Percentiles rank a stretch among this genome's conserved stretches.
Conservation (phyloP, 2,888 invertebrate species). For the Tolmerus cingulatus region DNA sequence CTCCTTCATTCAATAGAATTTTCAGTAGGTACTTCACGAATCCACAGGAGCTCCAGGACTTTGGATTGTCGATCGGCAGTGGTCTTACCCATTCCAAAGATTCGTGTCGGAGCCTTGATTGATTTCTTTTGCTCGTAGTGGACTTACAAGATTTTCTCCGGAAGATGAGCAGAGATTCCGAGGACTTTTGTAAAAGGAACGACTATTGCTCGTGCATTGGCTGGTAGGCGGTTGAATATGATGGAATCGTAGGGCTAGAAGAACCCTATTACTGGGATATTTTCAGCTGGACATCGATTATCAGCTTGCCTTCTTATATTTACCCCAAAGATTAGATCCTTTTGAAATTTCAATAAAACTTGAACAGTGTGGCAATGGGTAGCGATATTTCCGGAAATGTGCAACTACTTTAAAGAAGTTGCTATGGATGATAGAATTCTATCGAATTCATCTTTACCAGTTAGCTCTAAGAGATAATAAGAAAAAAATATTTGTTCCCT, state of each 20-base stretch:
- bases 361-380: background rate
- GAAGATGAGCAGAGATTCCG: background rate
- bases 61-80: background rate
- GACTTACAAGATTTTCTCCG: background rate
- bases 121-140: background rate
- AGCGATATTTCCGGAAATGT: background rate
- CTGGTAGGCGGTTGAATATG: background rate
- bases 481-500: background rate
- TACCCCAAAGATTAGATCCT: background rate
- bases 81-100: background rate
- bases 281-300: background rate
- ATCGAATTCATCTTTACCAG: background rate
- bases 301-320: background rate
- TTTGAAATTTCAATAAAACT: background rate
- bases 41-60: background rate
- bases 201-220: background rate
- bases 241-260: background rate
- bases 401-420: background rate
- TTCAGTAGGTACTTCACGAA: background rate
- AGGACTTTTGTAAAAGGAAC: background rate
- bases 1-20: conserved; percentile 11
- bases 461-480: background rate
- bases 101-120: background rate
- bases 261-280: background rate
- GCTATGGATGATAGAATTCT: background rate